These are phyloP conservation scores for Calliphora vicina DNA, from an alignment of 1,140 invertebrate genomes.

Conservation along the genomic window DNA sequence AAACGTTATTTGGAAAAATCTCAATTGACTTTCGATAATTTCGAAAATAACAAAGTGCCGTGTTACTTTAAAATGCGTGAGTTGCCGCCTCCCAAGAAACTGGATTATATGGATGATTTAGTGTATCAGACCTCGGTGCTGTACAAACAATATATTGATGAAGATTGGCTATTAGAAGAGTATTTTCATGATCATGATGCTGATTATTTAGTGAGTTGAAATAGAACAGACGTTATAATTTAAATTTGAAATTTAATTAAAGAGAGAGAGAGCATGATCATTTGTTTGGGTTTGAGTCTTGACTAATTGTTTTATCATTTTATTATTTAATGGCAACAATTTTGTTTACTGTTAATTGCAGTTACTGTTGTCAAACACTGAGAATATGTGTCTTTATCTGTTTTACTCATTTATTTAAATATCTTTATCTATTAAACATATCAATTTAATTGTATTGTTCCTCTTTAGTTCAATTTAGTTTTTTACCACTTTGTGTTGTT, in stretches of 20 bases:
- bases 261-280: not conserved
- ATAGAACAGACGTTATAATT: not conserved
- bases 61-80: slow-evolving; percentile 59
- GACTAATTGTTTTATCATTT: not conserved
- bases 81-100: slow-evolving; percentile 45
- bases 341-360: not conserved
- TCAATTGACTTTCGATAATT: slow-evolving; percentile 52
- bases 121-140: slow-evolving; percentile 47
- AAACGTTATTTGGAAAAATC: slow-evolving; percentile 59
- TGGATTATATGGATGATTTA: slow-evolving; percentile 51
- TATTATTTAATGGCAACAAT: not conserved
- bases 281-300: not conserved
- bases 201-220: slow-evolving; percentile 58
- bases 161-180: slow-evolving; percentile 57
- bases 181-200: slow-evolving; percentile 56
- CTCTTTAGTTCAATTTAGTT: not conserved
- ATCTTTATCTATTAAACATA: not conserved
- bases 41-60: slow-evolving; percentile 52
- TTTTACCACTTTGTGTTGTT: not conserved
- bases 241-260: not conserved
- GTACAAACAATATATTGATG: slow-evolving; percentile 44
- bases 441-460: slow-evolving; percentile 18
- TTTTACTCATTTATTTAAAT: slow-evolving; percentile 15
- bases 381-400: too few relatives aligned
- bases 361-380: not conserved